Percentiles rank a stretch among this genome's conserved stretches.
Evolutionary conservation across 2,113 vertebrate genomes (phyloP).

Genomic region (Ellobius talpinus): DNA sequence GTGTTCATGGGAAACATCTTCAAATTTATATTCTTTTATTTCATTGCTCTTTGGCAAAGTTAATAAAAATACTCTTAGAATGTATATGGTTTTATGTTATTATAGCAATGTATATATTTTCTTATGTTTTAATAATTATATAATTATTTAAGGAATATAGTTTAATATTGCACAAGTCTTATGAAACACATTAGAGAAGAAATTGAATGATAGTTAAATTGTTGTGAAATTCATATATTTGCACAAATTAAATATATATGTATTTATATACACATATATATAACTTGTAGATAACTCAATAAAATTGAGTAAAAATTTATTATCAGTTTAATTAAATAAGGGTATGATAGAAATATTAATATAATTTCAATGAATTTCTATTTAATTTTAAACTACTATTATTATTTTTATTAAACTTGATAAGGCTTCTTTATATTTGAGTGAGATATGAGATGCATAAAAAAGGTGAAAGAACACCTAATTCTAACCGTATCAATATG

Average conservation of each 20-base stretch:
- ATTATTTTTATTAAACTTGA: neutral
- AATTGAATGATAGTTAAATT: neutral
- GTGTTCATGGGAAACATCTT: neutral
- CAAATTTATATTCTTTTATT: neutral
- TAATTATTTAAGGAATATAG: neutral
- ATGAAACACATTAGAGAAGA: neutral
- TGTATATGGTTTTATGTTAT: neutral
- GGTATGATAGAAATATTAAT: neutral
- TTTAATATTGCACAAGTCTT: neutral
- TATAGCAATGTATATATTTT: neutral
- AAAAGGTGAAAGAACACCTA: neutral
- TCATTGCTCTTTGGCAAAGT: neutral
- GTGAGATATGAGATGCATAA: neutral
- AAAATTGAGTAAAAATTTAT: neutral
- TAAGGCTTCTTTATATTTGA: neutral
- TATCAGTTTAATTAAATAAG: neutral
- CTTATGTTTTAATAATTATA: neutral
- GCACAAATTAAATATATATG: neutral
- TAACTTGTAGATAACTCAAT: neutral
- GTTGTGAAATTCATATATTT: neutral
- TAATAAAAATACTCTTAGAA: neutral
- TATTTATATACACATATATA: neutral
- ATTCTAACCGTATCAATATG: neutral
- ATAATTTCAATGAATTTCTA: neutral
- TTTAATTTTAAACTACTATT: neutral